phyloP scores from a whole-genome alignment of 2,113 vertebrate genomes.

The Mungos mungo region DNA sequence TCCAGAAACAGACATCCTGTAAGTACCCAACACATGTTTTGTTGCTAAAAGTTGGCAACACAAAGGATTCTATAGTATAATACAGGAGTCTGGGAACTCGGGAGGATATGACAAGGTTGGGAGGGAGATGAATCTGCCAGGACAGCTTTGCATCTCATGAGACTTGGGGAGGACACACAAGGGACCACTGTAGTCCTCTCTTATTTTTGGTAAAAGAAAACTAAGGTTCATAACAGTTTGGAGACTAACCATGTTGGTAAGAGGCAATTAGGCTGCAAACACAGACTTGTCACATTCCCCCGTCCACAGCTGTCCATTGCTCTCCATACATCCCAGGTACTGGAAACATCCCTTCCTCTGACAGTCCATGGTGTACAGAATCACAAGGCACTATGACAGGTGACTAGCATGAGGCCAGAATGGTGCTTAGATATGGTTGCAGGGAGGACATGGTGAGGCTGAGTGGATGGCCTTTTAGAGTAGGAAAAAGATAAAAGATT shows the following conservation, averaged over 20 bases:
- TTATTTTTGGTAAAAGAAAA: background rate
- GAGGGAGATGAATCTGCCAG: background rate
- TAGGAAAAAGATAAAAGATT: background rate
- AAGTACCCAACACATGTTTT: background rate
- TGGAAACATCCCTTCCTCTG: background rate
- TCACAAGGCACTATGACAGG: background rate
- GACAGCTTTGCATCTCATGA: background rate
- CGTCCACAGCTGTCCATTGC: background rate
- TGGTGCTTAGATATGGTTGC: background rate
- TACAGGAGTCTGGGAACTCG: background rate
- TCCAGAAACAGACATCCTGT: background rate
- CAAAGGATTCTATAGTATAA: background rate
- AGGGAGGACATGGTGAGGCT: background rate
- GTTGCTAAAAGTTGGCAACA: background rate
- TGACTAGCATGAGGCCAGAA: background rate
- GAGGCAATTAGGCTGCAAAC: background rate
- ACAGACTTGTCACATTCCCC: background rate
- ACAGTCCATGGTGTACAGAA: background rate
- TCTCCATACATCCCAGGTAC: background rate
- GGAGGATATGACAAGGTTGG: background rate
- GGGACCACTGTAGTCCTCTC: accelerated
- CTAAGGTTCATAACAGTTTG: background rate
- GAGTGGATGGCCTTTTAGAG: background rate
- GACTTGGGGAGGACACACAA: background rate
- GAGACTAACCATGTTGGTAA: background rate